phyloP scores from a whole-genome alignment of 2,888 invertebrate genomes.

The Drosophila histrio region DNA sequence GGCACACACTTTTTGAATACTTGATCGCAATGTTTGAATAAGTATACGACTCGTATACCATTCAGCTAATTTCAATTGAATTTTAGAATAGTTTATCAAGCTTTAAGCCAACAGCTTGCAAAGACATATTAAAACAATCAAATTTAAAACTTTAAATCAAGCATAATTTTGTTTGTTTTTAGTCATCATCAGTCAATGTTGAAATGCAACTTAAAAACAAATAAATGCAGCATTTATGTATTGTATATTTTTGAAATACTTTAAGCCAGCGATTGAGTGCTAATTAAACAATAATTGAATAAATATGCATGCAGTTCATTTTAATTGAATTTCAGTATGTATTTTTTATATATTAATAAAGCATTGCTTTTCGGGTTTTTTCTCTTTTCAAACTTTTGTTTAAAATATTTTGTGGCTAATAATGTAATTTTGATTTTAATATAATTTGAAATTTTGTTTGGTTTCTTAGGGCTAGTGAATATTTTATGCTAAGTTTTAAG shows the following conservation, averaged over 20 bases:
- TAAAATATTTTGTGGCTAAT: no score
- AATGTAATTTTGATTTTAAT: no score
- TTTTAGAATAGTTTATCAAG: conserved; percentile 4
- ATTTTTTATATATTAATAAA: no score
- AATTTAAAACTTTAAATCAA: not conserved
- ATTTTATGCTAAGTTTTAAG: no score
- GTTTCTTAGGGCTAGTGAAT: no score
- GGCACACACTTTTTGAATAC: conserved; percentile 2
- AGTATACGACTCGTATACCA: not conserved
- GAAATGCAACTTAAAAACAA: not conserved
- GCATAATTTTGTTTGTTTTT: not conserved
- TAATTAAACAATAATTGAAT: not conserved
- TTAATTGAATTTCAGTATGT: not conserved
- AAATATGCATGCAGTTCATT: not conserved
- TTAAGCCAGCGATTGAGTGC: no score
- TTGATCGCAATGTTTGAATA: not conserved
- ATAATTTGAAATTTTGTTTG: no score
- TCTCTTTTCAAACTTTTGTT: no score
- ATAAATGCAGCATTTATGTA: no score
- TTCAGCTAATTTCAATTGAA: not conserved
- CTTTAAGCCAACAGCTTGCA: conserved; percentile 15
- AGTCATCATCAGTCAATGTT: not conserved
- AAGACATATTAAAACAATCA: conserved; percentile 24
- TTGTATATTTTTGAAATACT: not conserved
- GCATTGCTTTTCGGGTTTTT: no score